A percentile compares a stretch with the other conserved stretches of the same genome.
Evolutionary conservation across 53 echinoderm and acorn worm species (phyloP).

Genomic region (Astropecten irregularis): DNA sequence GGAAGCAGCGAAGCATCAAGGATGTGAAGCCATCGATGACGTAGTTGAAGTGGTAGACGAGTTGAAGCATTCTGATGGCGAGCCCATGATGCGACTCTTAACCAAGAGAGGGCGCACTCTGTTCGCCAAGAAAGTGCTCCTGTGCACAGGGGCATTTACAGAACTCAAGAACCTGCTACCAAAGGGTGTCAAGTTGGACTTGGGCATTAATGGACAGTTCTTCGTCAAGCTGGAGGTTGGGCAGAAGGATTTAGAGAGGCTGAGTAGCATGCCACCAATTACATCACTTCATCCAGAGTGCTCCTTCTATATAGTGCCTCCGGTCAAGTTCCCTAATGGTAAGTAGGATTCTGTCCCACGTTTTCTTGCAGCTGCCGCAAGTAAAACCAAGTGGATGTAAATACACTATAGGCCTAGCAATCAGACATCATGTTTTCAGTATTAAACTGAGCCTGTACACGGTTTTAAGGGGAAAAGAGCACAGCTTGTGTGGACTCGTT

Average conservation of each 20-base stretch:
- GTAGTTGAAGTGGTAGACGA: conserved; percentile 58
- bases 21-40: conserved; percentile 63
- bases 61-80: not conserved
- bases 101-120: conserved; percentile 45
- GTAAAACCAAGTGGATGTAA: too few species aligned
- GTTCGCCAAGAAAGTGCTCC: conserved; percentile 51
- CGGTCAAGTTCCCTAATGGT: conserved; percentile 76
- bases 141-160: conserved; percentile 68
- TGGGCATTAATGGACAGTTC: not conserved
- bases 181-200: conserved; percentile 21
- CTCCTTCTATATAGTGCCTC: conserved; percentile 55
- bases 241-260: conserved; percentile 7
- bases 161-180: conserved; percentile 62
- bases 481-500: too few species aligned
- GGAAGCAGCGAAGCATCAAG: conserved; percentile 48
- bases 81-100: not conserved
- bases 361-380: too few species aligned
- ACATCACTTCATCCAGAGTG: not conserved
- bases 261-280: conserved; percentile 50
- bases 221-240: conserved; percentile 7
- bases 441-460: too few species aligned
- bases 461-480: too few species aligned
- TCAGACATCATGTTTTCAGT: too few species aligned
- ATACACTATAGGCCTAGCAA: too few species aligned
- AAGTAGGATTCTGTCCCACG: not conserved